Percentiles rank a stretch among this genome's conserved stretches.
Conservation (phyloP, 2,113 vertebrate genomes). For the Amia ocellicauda region DNA sequence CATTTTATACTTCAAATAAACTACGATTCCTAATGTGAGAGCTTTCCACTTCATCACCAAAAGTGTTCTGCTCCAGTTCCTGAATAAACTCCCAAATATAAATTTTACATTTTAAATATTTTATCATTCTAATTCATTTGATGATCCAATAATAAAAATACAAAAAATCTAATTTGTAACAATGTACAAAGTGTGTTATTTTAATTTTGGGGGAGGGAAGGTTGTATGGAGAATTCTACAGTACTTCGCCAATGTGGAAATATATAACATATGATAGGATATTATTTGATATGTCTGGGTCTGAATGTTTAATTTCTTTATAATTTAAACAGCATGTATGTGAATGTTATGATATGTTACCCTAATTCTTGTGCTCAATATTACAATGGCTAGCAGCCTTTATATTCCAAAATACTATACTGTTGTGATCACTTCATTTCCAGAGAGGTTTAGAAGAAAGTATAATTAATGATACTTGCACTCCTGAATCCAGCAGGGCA, state of each 20-base stretch:
- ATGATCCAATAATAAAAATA: slow-evolving; percentile 7
- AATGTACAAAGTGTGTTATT: slow-evolving; percentile 27
- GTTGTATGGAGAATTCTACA: slow-evolving; percentile 7
- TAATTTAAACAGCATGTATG: slow-evolving; percentile 30
- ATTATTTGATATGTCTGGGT: slow-evolving; percentile 26
- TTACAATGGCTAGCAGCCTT: slow-evolving; percentile 30
- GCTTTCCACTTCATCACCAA: slow-evolving; percentile 23
- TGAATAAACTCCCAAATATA: slow-evolving; percentile 24
- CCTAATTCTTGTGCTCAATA: slow-evolving; percentile 20
- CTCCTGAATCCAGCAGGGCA: slow-evolving; percentile 12
- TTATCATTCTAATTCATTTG: slow-evolving; percentile 25
- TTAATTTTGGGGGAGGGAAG: too few relatives aligned
- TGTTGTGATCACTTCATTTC: slow-evolving; percentile 8
- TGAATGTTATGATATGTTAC: slow-evolving; percentile 26
- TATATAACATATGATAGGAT: slow-evolving; percentile 24
- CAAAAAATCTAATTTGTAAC: slow-evolving; percentile 2
- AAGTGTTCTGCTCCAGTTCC: slow-evolving; percentile 19
- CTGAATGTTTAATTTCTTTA: slow-evolving; percentile 26
- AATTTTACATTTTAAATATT: slow-evolving; percentile 25
- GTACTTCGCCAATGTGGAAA: slow-evolving; percentile 15
- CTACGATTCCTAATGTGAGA: slow-evolving; percentile 32
- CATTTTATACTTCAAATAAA: slow-evolving; percentile 51
- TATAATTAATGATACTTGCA: background rate
- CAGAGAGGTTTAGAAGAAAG: slow-evolving; percentile 23
- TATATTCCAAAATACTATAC: slow-evolving; percentile 5